phyloP scores from a whole-genome alignment of 2,888 invertebrate genomes.

The Stegana nigrithorax region DNA sequence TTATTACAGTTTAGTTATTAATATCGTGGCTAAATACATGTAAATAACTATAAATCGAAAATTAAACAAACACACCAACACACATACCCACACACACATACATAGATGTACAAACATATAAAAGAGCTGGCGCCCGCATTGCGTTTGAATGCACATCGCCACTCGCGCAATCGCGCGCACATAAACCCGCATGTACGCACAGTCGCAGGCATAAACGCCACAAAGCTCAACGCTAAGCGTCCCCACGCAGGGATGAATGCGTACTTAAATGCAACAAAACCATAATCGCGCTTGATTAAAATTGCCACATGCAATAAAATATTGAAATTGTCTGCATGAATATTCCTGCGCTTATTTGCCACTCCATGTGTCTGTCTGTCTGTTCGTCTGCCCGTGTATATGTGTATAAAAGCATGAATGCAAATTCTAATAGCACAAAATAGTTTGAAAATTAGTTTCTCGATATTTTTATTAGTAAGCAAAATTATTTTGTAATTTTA shows the following conservation, averaged over 20 bases:
- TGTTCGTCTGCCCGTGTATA: not conserved
- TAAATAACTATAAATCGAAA: constrained; percentile 54
- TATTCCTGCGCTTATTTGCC: not conserved
- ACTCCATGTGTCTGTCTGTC: not conserved
- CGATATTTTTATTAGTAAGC: not conserved
- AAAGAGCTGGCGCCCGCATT: not conserved
- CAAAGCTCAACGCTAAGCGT: too few species aligned
- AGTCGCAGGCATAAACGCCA: not conserved
- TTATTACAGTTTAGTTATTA: constrained; percentile 49
- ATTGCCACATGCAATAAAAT: not conserved
- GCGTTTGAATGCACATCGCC: too few species aligned
- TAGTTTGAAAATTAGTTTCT: constrained; percentile 1
- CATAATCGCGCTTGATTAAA: constrained; percentile 11
- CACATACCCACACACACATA: constrained; percentile 5
- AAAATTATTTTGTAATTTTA: too few species aligned
- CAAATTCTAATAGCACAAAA: not conserved
- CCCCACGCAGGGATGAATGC: too few species aligned
- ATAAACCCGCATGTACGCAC: constrained; percentile 29
- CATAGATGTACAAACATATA: constrained; percentile 29
- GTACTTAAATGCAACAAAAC: not conserved
- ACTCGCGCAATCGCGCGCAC: constrained; percentile 21
- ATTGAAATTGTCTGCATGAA: not conserved
- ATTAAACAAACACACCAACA: constrained; percentile 44
- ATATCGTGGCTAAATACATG: constrained; percentile 37
- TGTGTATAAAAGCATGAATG: not conserved